Conservation (phyloP, 2,113 vertebrate species). For the Theristicus caerulescens region DNA sequence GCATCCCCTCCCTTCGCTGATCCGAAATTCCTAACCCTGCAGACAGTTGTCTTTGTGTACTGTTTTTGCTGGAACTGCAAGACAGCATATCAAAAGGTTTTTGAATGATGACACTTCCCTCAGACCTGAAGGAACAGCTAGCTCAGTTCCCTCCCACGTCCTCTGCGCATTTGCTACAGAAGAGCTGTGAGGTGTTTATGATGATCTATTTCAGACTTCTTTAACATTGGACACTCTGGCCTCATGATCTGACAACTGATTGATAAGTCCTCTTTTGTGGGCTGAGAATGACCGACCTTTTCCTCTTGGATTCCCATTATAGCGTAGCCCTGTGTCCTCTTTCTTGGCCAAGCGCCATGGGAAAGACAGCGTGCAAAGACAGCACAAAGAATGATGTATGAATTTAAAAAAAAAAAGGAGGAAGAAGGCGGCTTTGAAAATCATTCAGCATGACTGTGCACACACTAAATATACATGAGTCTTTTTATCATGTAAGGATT, state of each 20-base stretch:
- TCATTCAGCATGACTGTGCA: conserved; percentile 27
- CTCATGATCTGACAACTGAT: conserved; percentile 42
- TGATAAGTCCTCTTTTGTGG: conserved; percentile 52
- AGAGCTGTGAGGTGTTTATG: background rate
- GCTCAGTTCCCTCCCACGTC: background rate
- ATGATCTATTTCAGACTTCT: conserved; percentile 15
- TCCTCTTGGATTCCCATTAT: conserved; percentile 34
- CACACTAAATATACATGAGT: background rate
- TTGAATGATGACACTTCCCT: background rate
- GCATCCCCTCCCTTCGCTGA: background rate
- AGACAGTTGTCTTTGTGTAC: background rate
- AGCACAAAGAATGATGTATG: conserved; percentile 26
- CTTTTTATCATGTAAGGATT: background rate
- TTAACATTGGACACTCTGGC: background rate
- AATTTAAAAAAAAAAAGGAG: background rate
- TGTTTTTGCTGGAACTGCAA: conserved; percentile 12
- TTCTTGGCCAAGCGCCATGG: conserved; percentile 53
- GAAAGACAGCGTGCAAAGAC: conserved; percentile 40
- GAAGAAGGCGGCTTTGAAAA: conserved; percentile 33
- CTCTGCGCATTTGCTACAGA: background rate
- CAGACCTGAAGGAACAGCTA: background rate
- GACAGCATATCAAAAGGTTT: conserved; percentile 4
- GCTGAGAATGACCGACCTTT: conserved; percentile 65
- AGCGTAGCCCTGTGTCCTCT: background rate
- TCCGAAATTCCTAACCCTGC: background rate